phyloP scores from a whole-genome alignment of 2,888 invertebrate species.

The Julus scanicus region DNA sequence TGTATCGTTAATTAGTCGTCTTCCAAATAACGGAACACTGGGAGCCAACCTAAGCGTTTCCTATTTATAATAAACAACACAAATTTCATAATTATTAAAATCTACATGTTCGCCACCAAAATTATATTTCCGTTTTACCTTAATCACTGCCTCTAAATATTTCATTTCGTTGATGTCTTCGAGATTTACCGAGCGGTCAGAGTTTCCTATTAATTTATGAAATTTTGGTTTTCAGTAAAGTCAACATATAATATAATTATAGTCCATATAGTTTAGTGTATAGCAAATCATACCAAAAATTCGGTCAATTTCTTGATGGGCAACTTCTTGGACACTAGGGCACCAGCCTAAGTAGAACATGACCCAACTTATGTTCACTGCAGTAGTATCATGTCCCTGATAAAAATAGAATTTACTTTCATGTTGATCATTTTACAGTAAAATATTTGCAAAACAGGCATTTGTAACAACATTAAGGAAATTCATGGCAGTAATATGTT shows the following conservation, averaged over 20 bases:
- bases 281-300: conserved; percentile 65
- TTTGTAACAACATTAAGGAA: no score
- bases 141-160: conserved; percentile 69
- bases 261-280: not conserved
- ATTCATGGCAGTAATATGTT: no score
- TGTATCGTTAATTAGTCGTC: not conserved
- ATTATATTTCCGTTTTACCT: conserved; percentile 61
- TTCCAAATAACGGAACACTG: conserved; percentile 45
- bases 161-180: conserved; percentile 68
- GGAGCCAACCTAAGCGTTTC: conserved; percentile 49
- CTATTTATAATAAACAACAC: not conserved
- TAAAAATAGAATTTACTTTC: no score
- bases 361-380: conserved; percentile 76
- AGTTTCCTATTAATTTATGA: conserved; percentile 57
- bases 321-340: conserved; percentile 77
- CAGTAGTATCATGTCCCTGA: conserved; percentile 86
- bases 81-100: not conserved
- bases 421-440: no score
- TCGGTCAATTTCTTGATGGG: conserved; percentile 68
- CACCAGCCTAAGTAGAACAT: conserved; percentile 84
- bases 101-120: not conserved
- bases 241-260: not conserved
- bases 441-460: no score
- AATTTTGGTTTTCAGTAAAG: not conserved
- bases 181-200: conserved; percentile 66